Base-by-base conservation (phyloP, 2,888 invertebrate genomes). In the Ochropleura leucogaster region DNA sequence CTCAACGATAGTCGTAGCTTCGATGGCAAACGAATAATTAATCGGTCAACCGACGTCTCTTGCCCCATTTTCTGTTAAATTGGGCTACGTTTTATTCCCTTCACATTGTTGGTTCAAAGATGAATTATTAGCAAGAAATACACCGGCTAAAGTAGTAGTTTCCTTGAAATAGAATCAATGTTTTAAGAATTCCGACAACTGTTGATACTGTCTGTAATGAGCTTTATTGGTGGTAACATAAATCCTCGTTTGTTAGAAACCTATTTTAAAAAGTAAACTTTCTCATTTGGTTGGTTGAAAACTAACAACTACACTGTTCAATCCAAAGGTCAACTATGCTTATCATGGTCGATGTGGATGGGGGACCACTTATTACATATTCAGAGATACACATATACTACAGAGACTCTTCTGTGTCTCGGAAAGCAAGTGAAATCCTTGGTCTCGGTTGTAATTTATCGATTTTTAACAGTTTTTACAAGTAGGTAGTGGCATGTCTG, bases 11-110 rank as follows among this genome's bases (percentile, higher is more conserved):
- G 89, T 89, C 88, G 91, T 86, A 80, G 89, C 85, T 90, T 89
- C 87, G 89, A 89, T 88, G 88, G 89, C 89, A 90, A 92, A 94
- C 93, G 94, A 95, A 95, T 96, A 95, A 96, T 96, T 96, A 95
- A 96, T 94, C 94, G 94, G 92, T 94, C 93, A 93, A 93, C 91
- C 91, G 88, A 85, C 90, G 87, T 86, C 88, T 89, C 89, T 88
- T 89, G 93, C 80, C 89, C 95, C 79, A 93, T 90, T 94, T 94
- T 91, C 89, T 82, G 84, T 89, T 89, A 91, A 93, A 93, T 92
- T 90, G 87, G 86, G 83, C 83, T 85, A 83, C 82, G 79, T 83
- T 84, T 88, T 86, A 84, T 86, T 83, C 63, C 16, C 7, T 64
- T 68, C 46, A 55, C 72, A 80, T 75, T 79, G 68, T 82, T 77